These are phyloP conservation scores for Agapornis roseicollis DNA, from an alignment of 2,113 vertebrate species.

Conservation along the genomic window DNA sequence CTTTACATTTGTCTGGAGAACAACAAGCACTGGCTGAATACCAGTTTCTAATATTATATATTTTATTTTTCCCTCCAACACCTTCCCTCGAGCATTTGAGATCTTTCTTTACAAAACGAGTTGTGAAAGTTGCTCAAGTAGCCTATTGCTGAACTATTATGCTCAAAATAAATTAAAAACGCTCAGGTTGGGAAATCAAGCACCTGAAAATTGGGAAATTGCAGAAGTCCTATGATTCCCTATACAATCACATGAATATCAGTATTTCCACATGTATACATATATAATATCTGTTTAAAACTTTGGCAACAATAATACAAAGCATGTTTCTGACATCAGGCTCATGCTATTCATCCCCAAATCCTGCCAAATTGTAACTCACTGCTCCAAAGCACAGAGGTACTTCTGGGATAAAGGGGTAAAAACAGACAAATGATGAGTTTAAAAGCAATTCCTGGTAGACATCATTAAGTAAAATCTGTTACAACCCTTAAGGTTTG, in stretches of 20 bases:
- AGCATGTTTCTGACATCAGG: neutral
- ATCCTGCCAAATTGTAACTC: neutral
- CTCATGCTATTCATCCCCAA: neutral
- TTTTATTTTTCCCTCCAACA: neutral
- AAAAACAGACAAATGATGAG: neutral
- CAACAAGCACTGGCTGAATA: neutral
- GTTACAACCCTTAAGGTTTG: neutral
- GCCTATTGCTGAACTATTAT: neutral
- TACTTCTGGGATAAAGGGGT: neutral
- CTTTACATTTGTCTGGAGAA: neutral
- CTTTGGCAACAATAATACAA: neutral
- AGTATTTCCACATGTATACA: neutral
- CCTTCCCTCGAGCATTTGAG: neutral
- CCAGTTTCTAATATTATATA: neutral
- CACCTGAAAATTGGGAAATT: neutral
- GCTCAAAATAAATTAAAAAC: neutral
- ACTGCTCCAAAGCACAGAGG: neutral
- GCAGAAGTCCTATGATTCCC: neutral
- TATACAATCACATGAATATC: neutral
- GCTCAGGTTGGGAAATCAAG: neutral
- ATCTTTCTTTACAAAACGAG: neutral
- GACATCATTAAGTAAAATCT: neutral
- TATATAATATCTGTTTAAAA: neutral
- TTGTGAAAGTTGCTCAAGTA: fast-evolving
- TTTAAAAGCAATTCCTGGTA: neutral